phyloP scores from a whole-genome alignment of 2,888 invertebrate species.

The Opisthograptis luteolata region DNA sequence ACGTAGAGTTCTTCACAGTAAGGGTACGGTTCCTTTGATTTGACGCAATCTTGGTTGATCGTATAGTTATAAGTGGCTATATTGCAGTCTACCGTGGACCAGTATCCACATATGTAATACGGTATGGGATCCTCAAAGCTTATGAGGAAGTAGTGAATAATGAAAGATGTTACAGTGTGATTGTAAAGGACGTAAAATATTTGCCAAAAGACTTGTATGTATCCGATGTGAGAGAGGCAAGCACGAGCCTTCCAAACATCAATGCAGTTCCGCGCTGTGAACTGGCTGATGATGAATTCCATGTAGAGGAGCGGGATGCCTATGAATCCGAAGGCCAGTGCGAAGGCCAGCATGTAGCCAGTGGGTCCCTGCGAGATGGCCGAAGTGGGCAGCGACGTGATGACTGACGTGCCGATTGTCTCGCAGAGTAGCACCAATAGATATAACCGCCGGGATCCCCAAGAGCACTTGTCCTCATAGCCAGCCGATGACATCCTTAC shows the following conservation, averaged over 20 bases:
- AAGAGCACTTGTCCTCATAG: conserved; percentile 26
- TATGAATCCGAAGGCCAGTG: conserved; percentile 47
- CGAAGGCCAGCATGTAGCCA: conserved; percentile 52
- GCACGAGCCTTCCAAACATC: conserved; percentile 64
- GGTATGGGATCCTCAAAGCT: conserved; percentile 69
- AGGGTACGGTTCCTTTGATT: conserved; percentile 29
- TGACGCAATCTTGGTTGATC: conserved; percentile 64
- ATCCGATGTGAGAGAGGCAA: conserved; percentile 66
- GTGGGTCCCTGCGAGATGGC: conserved; percentile 53
- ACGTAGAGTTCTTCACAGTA: conserved; percentile 54
- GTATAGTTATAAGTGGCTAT: conserved; percentile 59
- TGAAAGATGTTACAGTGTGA: conserved; percentile 55
- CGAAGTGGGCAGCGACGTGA: conserved; percentile 47
- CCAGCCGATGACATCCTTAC: conserved; percentile 23
- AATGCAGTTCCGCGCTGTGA: conserved; percentile 67
- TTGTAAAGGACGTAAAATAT: conserved; percentile 49
- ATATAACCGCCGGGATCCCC: conserved; percentile 44
- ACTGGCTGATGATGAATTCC: conserved; percentile 70
- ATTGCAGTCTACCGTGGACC: conserved; percentile 57
- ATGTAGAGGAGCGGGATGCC: conserved; percentile 72
- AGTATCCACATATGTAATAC: conserved; percentile 61
- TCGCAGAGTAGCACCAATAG: conserved; percentile 55
- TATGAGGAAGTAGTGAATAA: conserved; percentile 69
- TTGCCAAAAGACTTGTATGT: conserved; percentile 61
- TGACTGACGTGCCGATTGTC: conserved; percentile 49